Evolutionary conservation across 2,113 vertebrate species (phyloP), one percentile per base, ranked within the genome.

Genomic region (Phrynosoma platyrhinos): DNA sequence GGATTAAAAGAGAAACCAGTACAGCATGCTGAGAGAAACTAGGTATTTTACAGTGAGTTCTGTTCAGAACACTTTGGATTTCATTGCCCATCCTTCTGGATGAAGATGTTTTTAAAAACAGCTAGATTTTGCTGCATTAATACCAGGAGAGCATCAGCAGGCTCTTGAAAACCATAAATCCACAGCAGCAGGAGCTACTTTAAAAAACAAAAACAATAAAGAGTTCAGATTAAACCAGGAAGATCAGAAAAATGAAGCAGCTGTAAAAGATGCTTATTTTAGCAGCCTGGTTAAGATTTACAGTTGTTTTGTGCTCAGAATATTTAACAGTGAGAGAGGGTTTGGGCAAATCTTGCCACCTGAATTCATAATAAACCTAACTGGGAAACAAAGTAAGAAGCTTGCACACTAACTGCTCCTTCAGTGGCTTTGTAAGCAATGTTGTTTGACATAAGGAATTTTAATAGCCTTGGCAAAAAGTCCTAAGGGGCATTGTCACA

Each of bases 381-480:
- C 83, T 88, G 88, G 84, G 13, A 77, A 87, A 21, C 18, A 89
- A 87, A 83, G 79, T 40, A 8, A 91, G 77, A 4, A 76, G 32
- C 23, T 27, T 77, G 76, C 58, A 85, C 21, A 74, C 1, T 42
- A n/a, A 0, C 9, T 0, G 40, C 30, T 32, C n/a, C n/a, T 25
- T 25, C 30, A 27, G 30, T 47, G 27, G 27, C 68, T 69, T 23
- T 66, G 40, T 10, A n/a, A 81, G 7, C 58, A 82, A 42, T 23
- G 27, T 7, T 16, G 64, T 27, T 69, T 47, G 20, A 36, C 21
- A 40, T 2, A 68, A 10, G 14, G 80, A 42, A 13, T 42, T 20
- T 66, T 68, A 14, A 66, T 64, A 64, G 21, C 9, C 23, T 68
- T 66, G 62, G 80, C 36, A 21, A 68, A 36, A 68, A 27, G 2